Conservation (phyloP, 2,888 invertebrate genomes). For the Mesorhabditis sp. region DNA sequence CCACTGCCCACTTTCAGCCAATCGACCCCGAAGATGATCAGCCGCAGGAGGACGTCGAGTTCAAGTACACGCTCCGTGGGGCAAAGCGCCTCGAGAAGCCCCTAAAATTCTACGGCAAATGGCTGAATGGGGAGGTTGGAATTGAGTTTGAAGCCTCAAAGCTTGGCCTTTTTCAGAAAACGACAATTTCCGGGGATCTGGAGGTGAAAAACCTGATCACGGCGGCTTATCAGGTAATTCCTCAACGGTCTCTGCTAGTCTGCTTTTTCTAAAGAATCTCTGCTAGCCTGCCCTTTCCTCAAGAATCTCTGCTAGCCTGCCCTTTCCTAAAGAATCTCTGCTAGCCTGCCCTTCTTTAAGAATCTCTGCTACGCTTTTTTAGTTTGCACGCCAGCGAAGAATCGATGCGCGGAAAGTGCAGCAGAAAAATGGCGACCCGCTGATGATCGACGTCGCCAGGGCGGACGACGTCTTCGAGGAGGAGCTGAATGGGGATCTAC, state of each 20-base stretch:
- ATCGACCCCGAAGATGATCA: too few relatives aligned
- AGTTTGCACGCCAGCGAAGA: background rate
- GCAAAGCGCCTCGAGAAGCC: background rate
- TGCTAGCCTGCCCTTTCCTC: too few relatives aligned
- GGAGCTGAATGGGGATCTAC: background rate
- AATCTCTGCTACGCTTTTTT: background rate
- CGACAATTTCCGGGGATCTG: background rate
- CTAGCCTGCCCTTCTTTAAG: background rate
- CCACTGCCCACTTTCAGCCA: background rate
- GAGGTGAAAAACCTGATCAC: background rate
- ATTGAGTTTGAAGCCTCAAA: background rate
- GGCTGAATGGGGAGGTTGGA: background rate
- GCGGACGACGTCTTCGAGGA: background rate
- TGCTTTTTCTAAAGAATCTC: too few relatives aligned
- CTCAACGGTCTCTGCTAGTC: background rate
- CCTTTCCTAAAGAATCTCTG: too few relatives aligned
- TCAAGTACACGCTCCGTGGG: background rate
- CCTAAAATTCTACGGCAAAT: background rate
- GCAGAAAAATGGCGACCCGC: background rate
- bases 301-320: background rate
- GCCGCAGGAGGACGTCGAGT: background rate
- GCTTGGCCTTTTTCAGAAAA: background rate
- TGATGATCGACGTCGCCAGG: slow-evolving; percentile 1
- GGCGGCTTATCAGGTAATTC: background rate
- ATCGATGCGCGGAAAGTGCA: background rate